Conservation (phyloP, 2,888 invertebrate genomes). For the Aphodius granarius region DNA sequence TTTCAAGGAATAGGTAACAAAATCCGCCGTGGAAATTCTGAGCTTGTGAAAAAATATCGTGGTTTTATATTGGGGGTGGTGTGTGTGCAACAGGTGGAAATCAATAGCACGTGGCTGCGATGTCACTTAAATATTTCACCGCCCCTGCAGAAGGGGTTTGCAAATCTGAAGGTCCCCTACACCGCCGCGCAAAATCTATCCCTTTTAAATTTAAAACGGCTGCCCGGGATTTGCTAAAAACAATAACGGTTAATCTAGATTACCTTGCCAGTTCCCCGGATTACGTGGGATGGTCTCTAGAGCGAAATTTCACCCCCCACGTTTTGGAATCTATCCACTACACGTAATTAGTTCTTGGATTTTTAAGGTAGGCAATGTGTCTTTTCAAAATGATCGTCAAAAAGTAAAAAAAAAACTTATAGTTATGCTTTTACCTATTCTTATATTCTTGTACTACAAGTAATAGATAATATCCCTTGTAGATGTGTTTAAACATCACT, state of each 20-base stretch:
- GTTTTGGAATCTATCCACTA: background rate
- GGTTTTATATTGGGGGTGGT: background rate
- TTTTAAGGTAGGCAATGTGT: background rate
- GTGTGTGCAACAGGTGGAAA: slow-evolving; percentile 9
- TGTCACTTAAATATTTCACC: slow-evolving; percentile 6
- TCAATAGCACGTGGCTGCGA: slow-evolving; percentile 6
- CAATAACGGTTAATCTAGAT: background rate
- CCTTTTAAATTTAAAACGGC: background rate
- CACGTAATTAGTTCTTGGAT: background rate
- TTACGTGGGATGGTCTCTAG: background rate
- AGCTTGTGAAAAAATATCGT: background rate
- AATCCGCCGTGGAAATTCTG: background rate
- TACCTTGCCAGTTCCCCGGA: background rate
- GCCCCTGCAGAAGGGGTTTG: background rate
- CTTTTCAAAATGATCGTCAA: too few species aligned
- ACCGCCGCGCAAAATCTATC: background rate
- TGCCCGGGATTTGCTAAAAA: background rate
- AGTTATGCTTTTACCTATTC: too few species aligned
- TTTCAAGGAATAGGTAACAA: background rate
- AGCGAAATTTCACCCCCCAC: background rate
- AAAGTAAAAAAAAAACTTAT: background rate
- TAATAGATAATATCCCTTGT: too few species aligned
- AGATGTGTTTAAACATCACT: too few species aligned
- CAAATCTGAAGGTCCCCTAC: background rate
- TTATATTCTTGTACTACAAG: too few species aligned